phyloP scores from a whole-genome alignment of 2,797 vertebrate species.

The Enteromius radiatus region DNA sequence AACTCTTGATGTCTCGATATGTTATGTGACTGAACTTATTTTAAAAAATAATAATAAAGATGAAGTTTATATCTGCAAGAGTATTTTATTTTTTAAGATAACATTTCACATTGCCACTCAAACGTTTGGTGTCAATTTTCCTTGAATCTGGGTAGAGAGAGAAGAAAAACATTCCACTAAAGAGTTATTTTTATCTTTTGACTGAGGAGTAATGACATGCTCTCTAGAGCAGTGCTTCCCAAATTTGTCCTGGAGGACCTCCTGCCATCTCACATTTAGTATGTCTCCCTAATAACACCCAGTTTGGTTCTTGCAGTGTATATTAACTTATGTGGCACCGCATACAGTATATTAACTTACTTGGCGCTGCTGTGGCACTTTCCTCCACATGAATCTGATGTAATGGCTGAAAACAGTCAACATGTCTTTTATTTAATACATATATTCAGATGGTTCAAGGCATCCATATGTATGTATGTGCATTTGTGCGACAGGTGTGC shows the following conservation, averaged over 20 bases:
- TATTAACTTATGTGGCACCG: too few relatives aligned
- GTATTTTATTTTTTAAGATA: background rate
- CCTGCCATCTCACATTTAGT: too few relatives aligned
- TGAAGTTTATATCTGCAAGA: background rate
- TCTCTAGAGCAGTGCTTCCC: background rate
- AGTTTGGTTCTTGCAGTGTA: too few relatives aligned
- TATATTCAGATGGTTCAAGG: background rate
- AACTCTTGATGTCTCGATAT: background rate
- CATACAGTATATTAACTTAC: conserved; percentile 73
- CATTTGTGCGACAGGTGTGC: background rate
- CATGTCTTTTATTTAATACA: conserved; percentile 53
- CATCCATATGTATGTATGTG: background rate
- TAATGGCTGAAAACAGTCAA: conserved; percentile 79
- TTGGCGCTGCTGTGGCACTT: conserved; percentile 93
- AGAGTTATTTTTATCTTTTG: too few relatives aligned
- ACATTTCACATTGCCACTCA: background rate
- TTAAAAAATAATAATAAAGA: background rate
- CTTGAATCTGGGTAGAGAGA: too few relatives aligned
- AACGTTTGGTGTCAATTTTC: background rate
- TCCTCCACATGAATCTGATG: conserved; percentile 79
- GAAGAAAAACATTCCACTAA: too few relatives aligned
- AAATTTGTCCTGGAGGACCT: too few relatives aligned
- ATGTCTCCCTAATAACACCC: too few relatives aligned
- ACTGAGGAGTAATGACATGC: background rate
- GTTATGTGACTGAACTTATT: background rate